A percentile compares a stretch with the other conserved stretches of the same genome.
These are phyloP conservation scores for Phortica okadai DNA, from an alignment of 2,888 invertebrate genomes.

Conservation along the genomic window DNA sequence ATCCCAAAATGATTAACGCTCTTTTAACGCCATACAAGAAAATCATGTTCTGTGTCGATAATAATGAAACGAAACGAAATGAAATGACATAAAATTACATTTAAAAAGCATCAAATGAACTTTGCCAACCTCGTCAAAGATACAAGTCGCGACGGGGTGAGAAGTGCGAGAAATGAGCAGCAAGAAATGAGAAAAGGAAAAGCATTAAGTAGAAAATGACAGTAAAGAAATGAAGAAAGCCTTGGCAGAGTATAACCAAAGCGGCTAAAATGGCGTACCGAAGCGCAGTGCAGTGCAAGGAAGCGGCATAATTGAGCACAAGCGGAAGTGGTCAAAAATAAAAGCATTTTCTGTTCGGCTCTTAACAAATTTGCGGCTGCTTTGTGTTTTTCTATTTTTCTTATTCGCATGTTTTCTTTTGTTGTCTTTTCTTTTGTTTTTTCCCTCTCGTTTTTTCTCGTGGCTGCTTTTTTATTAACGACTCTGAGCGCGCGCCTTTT, in stretches of 20 bases:
- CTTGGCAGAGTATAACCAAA: not conserved
- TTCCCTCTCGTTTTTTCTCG: not conserved
- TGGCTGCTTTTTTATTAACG: not conserved
- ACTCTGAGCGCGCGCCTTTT: not conserved
- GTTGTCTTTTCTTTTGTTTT: not conserved
- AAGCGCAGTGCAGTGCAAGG: not conserved
- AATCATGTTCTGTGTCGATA: slow-evolving; percentile 22
- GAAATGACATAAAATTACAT: slow-evolving; percentile 28
- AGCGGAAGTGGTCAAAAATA: slow-evolving; percentile 28
- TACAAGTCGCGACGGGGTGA: not conserved
- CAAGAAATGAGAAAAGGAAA: slow-evolving; percentile 6
- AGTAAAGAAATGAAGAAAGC: not conserved
- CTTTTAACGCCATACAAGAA: slow-evolving; percentile 26
- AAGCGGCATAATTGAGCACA: slow-evolving; percentile 24
- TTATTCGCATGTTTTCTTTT: slow-evolving; percentile 15
- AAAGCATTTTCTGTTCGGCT: slow-evolving; percentile 7
- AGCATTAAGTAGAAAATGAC: slow-evolving; percentile 44
- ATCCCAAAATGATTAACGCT: slow-evolving; percentile 33
- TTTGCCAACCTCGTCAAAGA: slow-evolving; percentile 1
- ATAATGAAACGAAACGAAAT: slow-evolving; percentile 25
- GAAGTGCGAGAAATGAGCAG: not conserved
- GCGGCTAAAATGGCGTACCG: slow-evolving; percentile 43
- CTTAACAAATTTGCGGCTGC: slow-evolving; percentile 50
- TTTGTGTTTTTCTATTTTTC: slow-evolving; percentile 43
- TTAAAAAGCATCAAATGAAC: slow-evolving; percentile 28